Conservation (phyloP, 2,797 vertebrate species). For the Tadarida brasiliensis region DNA sequence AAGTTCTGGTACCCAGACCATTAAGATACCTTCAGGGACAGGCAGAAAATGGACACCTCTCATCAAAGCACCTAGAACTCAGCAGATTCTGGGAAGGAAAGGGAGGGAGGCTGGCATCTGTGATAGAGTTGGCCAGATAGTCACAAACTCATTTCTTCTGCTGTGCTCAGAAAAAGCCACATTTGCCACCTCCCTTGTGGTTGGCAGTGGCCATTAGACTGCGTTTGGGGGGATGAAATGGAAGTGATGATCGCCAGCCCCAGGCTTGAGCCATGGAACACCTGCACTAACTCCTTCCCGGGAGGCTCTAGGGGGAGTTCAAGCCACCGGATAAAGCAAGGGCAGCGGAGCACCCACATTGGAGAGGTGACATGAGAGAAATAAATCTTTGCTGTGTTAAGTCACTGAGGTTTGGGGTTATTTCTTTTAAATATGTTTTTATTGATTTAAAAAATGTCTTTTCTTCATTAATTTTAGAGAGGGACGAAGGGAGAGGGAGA, state of each 20-base stretch:
- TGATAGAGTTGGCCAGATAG: neutral
- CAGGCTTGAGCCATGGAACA: neutral
- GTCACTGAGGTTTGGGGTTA: neutral
- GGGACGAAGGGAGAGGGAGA: too few relatives aligned
- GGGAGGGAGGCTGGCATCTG: neutral
- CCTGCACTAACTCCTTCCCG: neutral
- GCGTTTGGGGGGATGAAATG: neutral
- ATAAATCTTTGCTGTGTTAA: neutral
- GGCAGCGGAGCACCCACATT: neutral
- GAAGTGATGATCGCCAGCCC: neutral
- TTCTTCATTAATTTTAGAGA: too few relatives aligned
- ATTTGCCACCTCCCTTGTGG: neutral
- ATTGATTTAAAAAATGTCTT: too few relatives aligned
- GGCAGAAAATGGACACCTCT: neutral
- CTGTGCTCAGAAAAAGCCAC: neutral
- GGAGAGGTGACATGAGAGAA: neutral
- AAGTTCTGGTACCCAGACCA: neutral
- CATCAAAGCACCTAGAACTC: neutral
- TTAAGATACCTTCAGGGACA: neutral
- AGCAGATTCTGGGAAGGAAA: neutral
- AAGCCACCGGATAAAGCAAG: neutral
- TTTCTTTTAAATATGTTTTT: neutral
- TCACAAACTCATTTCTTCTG: neutral
- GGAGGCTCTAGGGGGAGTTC: fast-evolving
- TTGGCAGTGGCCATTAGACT: neutral